Base-by-base conservation (phyloP, 2,113 vertebrate species). In the Symphodus melops region DNA sequence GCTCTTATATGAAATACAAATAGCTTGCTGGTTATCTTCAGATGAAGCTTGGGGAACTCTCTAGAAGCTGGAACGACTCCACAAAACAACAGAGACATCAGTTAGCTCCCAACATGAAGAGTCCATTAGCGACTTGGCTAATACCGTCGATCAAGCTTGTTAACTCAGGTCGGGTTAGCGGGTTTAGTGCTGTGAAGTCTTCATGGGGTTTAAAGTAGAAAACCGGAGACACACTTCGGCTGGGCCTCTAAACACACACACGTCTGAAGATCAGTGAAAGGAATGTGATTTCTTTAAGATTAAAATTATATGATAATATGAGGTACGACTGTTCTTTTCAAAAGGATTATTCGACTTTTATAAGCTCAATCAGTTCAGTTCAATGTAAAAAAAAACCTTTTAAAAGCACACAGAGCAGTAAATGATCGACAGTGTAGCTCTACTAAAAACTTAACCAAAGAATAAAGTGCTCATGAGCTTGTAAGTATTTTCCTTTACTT, bases 91-190 rank as follows among this genome's bases (percentile, higher is more conserved):
- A 8, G 54, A 56, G 53, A 52, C 56, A 33, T 56, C 33, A 23
- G 11, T 46, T 17, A 4, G n/a, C 68, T 85, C 82, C 86, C 68
- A 81, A 88, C 86, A 90, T 5, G 77, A 83, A 66, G 75, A 77
- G 46, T 75, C 82, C 86, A 84, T 87, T 80, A 85, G 82, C 62
- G 58, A 68, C 42, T 69, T 48, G 64, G 66, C 69, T 77, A 72
- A 79, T 60, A 52, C 33, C 36, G 56, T 82, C 77, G 72, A 55
- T 80, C 39, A 33, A 67, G 60, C 68, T 56, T 55, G 74, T 75
- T 75, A 76, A 4, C 20, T 33, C 61, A 81, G 82, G 88, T 88
- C 76, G 57, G 41, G 54, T 28, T 46, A 68, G 59, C n/a, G n/a
- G 67, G 69, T n/a, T 56, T 46, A 73, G 72, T 28, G 68, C 21